Base-by-base conservation (phyloP, 2,888 invertebrate species). In the Acanthacorydalis orientalis region DNA sequence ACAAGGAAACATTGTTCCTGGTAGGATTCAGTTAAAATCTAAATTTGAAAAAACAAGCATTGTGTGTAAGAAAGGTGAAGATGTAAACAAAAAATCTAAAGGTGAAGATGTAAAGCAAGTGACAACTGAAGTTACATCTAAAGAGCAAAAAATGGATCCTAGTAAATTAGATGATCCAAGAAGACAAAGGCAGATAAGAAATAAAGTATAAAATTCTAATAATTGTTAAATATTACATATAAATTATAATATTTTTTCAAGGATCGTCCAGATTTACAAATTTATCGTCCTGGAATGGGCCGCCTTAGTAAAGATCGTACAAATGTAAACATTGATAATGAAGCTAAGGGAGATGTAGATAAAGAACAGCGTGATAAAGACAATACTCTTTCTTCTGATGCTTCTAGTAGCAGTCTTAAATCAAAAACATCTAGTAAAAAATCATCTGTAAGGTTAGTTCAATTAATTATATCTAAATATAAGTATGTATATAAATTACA, bases 231-330 rank as follows among this genome's bases (percentile, higher is more conserved):
- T 49, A 10, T 43, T 37, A 14, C n/a, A n/a, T 43, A 31, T 51
- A 50, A 33, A 46, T 47, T 34, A n/a, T 14, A 1, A 16, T 16
- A 48, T 48, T 31, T 7, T 47, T 53, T 58, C 9, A 56, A 84
- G 82, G 90, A 91, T 68, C 82, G 91, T 39, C 92, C 92, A 23
- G 83, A 89, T 40, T 78, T 90, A 61, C 85, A 85, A 51, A 85
- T 92, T 54, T 92, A 92, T 64, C 80, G 90, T 55, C 92, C 92
- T 0, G 88, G 88, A 16, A 89, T 84, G 83, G 37, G 47, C 7
- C 33, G 47, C 7, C 43, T 43, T 14, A 35, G 42, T 31, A 47
- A 47, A 33, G 43, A 47, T 12, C 33, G 43, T 12, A 47, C 14
- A 16, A 35, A 14, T 8, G 15, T 12, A 31, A 43, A 16, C n/a